Conservation (phyloP, 2,113 vertebrate species). For the Pithys albifrons region DNA sequence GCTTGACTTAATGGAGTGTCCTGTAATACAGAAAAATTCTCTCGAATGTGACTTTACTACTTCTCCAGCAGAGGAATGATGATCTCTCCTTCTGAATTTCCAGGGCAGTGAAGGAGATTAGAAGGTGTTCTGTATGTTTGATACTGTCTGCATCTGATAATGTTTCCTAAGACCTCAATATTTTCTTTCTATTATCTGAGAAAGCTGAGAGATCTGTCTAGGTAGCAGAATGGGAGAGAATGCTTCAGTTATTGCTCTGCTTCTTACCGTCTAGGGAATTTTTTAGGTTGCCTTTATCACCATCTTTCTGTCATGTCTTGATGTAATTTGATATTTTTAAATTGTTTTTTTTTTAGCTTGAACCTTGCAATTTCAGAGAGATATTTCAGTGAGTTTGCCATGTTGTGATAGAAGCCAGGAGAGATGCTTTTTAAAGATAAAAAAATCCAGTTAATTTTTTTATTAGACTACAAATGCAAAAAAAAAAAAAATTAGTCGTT, state of each 20-base stretch:
- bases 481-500: background rate
- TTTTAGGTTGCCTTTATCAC: background rate
- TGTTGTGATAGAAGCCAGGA: background rate
- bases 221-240: background rate
- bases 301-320: background rate
- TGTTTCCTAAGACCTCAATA: background rate
- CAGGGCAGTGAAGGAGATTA: background rate
- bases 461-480: background rate
- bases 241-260: background rate
- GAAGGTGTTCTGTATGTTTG: background rate
- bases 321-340: background rate
- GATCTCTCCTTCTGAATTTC: background rate
- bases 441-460: background rate
- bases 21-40: background rate
- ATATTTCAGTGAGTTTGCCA: background rate
- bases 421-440: background rate
- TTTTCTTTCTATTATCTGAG: conserved; percentile 1
- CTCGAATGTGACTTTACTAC: background rate
- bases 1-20: background rate
- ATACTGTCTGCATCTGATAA: conserved; percentile 31
- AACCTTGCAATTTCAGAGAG: background rate
- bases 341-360: background rate
- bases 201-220: background rate
- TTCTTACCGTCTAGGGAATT: background rate
- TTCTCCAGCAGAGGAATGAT: background rate